phyloP scores from a whole-genome alignment of 2,797 vertebrate species.

The Gymnoscopelus braueri region DNA sequence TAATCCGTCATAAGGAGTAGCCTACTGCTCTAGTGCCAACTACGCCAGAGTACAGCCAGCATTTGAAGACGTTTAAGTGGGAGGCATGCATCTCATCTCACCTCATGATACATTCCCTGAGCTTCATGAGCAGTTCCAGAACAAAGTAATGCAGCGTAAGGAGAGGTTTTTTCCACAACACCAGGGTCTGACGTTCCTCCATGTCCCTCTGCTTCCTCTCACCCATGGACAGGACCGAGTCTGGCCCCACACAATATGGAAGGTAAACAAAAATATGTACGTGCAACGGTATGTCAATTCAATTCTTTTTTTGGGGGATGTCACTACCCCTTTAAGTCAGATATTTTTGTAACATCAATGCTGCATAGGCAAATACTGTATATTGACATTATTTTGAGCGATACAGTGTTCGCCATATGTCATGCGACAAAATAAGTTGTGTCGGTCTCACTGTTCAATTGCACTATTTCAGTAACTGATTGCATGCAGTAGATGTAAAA shows the following conservation, averaged over 20 bases:
- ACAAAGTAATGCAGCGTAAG: constrained; percentile 89
- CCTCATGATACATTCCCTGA: constrained; percentile 87
- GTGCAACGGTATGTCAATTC: too few species aligned
- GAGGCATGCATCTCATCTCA: constrained; percentile 69
- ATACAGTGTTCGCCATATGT: too few species aligned
- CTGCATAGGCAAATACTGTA: not conserved
- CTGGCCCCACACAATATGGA: constrained; percentile 53
- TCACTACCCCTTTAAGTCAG: too few species aligned
- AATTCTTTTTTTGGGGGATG: too few species aligned
- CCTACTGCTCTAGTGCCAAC: not conserved
- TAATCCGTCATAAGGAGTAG: too few species aligned
- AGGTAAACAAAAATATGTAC: not conserved
- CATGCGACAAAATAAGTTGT: too few species aligned
- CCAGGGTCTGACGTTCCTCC: constrained; percentile 84
- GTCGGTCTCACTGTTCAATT: too few species aligned
- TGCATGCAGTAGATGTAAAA: too few species aligned
- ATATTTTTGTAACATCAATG: too few species aligned
- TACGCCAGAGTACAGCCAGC: not conserved
- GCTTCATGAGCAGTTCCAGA: constrained; percentile 85
- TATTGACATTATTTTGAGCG: not conserved
- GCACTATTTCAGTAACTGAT: too few species aligned
- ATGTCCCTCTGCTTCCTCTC: constrained; percentile 81
- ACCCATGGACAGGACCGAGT: constrained; percentile 67
- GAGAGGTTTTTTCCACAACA: constrained; percentile 87
- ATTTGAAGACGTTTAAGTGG: not conserved